A percentile compares a stretch with the other conserved stretches of the same genome.
These are phyloP conservation scores for Polypterus senegalus DNA, from an alignment of 2,113 vertebrate species.

Conservation along the genomic window DNA sequence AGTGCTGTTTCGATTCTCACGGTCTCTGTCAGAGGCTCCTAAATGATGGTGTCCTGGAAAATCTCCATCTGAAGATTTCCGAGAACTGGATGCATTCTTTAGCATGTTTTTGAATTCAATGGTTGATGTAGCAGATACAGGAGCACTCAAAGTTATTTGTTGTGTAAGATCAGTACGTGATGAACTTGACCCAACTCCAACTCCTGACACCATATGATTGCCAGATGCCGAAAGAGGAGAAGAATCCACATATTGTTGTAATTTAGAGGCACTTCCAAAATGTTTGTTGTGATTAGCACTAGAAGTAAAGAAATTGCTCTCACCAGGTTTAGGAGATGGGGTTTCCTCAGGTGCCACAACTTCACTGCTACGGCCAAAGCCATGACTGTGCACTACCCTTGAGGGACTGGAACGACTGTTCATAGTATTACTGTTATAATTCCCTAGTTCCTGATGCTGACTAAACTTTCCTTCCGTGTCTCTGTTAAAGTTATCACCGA, in stretches of 20 bases:
- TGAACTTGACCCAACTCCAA: slow-evolving; percentile 3
- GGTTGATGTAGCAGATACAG: slow-evolving; percentile 53
- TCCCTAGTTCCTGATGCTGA: too few relatives aligned
- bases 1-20: neutral
- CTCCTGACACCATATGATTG: too few relatives aligned
- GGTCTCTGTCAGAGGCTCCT: neutral
- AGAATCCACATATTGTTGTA: slow-evolving; percentile 39
- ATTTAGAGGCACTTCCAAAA: slow-evolving; percentile 50
- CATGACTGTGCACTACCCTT: neutral
- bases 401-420: neutral
- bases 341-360: slow-evolving; percentile 4
- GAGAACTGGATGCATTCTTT: slow-evolving; percentile 49
- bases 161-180: slow-evolving; percentile 15
- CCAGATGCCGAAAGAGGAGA: slow-evolving; percentile 20
- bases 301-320: neutral
- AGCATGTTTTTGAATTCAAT: slow-evolving; percentile 71
- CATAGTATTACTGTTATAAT: neutral
- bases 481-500: too few relatives aligned
- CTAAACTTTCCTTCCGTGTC: too few relatives aligned
- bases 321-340: neutral
- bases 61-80: slow-evolving; percentile 54
- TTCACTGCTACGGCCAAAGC: slow-evolving; percentile 4
- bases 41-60: slow-evolving; percentile 33
- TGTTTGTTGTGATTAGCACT: slow-evolving; percentile 42
- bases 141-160: slow-evolving; percentile 22